phyloP scores from a whole-genome alignment of 2,888 invertebrate genomes.

The Hypolimnas misippus region DNA sequence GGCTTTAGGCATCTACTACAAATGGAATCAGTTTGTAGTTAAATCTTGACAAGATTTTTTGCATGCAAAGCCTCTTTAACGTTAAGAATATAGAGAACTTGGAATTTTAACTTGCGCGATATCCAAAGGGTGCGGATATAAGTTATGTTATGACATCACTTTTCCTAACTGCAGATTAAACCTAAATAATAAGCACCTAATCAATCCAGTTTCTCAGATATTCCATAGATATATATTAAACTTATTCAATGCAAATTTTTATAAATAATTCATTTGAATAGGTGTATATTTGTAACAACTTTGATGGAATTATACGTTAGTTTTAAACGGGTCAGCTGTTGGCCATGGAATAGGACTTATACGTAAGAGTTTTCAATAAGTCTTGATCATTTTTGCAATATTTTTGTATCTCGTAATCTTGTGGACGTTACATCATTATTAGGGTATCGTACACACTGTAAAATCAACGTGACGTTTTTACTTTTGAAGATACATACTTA shows the following conservation, averaged over 20 bases:
- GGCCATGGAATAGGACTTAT: not conserved
- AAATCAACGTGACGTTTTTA: not conserved
- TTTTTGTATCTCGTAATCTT: slow-evolving; percentile 21
- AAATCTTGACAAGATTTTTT: too few relatives aligned
- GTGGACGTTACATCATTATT: slow-evolving; percentile 19
- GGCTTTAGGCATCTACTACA: too few relatives aligned
- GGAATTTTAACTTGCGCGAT: not conserved
- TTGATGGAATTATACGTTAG: not conserved
- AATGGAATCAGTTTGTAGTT: too few relatives aligned
- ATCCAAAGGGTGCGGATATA: not conserved
- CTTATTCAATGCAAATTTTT: slow-evolving; percentile 4
- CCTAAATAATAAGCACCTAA: not conserved
- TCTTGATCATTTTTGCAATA: slow-evolving; percentile 13
- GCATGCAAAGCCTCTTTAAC: too few relatives aligned
- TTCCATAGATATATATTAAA: not conserved
- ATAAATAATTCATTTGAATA: slow-evolving; percentile 3
- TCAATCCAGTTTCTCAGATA: not conserved
- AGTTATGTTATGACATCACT: not conserved
- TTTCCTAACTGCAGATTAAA: not conserved
- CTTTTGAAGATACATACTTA: not conserved
- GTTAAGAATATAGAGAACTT: too few relatives aligned
- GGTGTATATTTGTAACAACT: not conserved
- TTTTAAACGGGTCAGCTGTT: slow-evolving; percentile 3
- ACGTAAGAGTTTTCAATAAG: not conserved
- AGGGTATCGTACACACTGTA: slow-evolving; percentile 10